Conservation (phyloP, 2,888 invertebrate species). For the Julus scanicus region DNA sequence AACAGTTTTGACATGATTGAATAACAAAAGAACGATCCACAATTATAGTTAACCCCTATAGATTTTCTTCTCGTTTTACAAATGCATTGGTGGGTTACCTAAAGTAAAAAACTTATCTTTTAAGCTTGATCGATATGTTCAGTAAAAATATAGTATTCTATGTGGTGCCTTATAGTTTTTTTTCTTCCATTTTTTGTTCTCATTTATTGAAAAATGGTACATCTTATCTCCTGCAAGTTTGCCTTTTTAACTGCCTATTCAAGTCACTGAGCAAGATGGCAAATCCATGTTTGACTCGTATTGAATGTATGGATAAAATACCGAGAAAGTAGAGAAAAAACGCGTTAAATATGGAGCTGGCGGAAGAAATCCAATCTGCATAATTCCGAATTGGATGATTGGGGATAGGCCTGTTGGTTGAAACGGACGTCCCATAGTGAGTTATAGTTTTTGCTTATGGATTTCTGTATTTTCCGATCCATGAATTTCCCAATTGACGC, state of each 20-base stretch:
- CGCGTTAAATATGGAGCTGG: constrained; percentile 34
- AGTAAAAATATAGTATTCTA: neutral
- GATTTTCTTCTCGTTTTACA: neutral
- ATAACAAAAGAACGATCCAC: neutral
- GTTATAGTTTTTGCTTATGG: constrained; percentile 47
- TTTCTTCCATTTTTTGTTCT: neutral
- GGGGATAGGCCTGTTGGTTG: constrained; percentile 4
- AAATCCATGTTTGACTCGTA: constrained; percentile 45
- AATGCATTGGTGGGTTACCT: neutral
- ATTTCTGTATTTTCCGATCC: constrained; percentile 43
- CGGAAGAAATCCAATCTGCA: constrained; percentile 43
- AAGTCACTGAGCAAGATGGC: constrained; percentile 43
- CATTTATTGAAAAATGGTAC: constrained; percentile 21
- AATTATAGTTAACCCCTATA: neutral
- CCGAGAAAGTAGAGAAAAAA: neutral
- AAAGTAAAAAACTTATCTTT: neutral
- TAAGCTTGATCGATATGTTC: constrained; percentile 14
- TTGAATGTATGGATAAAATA: constrained; percentile 45
- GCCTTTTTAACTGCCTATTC: constrained; percentile 43
- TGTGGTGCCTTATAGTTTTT: neutral
- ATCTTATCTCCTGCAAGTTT: constrained; percentile 27
- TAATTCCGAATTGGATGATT: constrained; percentile 36
- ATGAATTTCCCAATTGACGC: constrained; percentile 45
- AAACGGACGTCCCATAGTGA: constrained; percentile 37
- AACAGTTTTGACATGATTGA: no score